phyloP scores from a whole-genome alignment of 2,888 invertebrate species.

The Timema cristinae region DNA sequence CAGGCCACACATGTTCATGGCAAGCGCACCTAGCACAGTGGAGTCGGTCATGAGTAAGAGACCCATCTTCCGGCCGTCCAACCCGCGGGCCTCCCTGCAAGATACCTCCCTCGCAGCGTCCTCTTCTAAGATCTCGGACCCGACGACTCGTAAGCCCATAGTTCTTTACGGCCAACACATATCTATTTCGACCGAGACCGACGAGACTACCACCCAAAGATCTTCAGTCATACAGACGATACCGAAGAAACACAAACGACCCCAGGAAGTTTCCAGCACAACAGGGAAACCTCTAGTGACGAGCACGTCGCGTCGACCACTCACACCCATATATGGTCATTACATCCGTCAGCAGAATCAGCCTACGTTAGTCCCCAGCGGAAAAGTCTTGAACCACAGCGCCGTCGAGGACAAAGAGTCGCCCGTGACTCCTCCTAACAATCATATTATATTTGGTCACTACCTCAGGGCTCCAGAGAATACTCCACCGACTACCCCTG shows the following conservation, averaged over 20 bases:
- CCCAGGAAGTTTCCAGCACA: conserved; percentile 3
- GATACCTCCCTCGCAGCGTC: conserved; percentile 17
- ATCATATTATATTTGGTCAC: too few species aligned
- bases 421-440: too few species aligned
- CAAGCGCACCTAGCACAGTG: conserved; percentile 11
- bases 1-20: conserved; percentile 13
- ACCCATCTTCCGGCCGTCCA: conserved; percentile 4
- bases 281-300: conserved; percentile 5
- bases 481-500: conserved; percentile 7
- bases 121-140: conserved; percentile 21
- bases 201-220: not conserved
- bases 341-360: conserved; percentile 18
- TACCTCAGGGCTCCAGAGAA: not conserved
- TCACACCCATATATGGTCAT: conserved; percentile 17
- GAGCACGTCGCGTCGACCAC: conserved; percentile 9
- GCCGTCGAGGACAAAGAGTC: conserved; percentile 19
- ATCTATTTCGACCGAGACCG: conserved; percentile 15
- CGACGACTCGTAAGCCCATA: conserved; percentile 24
- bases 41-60: conserved; percentile 1
- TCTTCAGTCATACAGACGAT: conserved; percentile 17
- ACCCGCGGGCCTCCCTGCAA: not conserved
- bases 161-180: conserved; percentile 21
- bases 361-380: not conserved
- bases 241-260: not conserved
- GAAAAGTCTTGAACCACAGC: conserved; percentile 9